Base-by-base conservation (phyloP, 2,113 vertebrate genomes). In the Motacilla tschutschensis region DNA sequence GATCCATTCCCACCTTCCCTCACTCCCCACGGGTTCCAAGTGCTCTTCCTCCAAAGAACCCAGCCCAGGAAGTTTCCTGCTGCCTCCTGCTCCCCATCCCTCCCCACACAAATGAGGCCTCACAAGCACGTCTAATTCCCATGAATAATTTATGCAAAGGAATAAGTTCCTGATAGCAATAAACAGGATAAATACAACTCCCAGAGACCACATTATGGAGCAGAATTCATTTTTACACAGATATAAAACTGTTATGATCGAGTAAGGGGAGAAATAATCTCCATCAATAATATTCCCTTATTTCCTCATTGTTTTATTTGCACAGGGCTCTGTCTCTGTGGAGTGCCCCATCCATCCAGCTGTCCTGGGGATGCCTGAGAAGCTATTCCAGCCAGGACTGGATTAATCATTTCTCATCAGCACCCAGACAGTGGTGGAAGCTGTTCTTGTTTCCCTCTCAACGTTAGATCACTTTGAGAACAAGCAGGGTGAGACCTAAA, bases 81-180 rank as follows among this genome's bases (percentile, higher is more conserved):
- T 67, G 73, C 35, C 48, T 91, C 33, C 66, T 8, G 19, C 79
- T 89, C 20, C 84, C 64, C 72, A 63, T 50, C 29, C 64, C 40
- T 83, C 54, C 70, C 59, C 73, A 76, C 69, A 57, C n/a, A 46
- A 82, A 79, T 46, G 54, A 88, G 10, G 14, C 31, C 76, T 78
- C 85, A 35, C 12, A 21, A 75, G 64, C 29, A 4, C 13, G 41
- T 84, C 88, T 95, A 85, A 95, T 91, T 90, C 58, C 65, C 65
- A 55, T 88, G 82, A 91, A 91, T 95, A 96, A 95, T 94, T 93
- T 94, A 93, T 94, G 92, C 90, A 89, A 81, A 83, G 59, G 85
- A 94, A 89, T 90, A 93, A 92, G 87, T 89, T 91, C 80, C 91
- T 82, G 79, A 89, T 89, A 57, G 85, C 85, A 93, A 91, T 94